Evolutionary conservation across 2,113 vertebrate species (phyloP).

Genomic region (Conger conger): DNA sequence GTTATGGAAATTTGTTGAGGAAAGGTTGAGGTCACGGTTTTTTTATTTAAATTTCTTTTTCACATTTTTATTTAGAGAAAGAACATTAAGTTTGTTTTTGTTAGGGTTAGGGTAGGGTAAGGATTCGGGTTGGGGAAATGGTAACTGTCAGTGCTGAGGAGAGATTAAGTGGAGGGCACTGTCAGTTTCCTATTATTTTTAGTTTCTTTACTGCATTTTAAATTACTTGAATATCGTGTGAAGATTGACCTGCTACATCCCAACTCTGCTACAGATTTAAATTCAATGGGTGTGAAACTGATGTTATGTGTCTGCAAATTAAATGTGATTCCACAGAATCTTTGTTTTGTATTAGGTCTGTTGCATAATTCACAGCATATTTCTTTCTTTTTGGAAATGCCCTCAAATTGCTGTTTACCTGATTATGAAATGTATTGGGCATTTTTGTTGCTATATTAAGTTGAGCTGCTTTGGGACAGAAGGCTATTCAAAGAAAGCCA

Average conservation of each 20-base stretch:
- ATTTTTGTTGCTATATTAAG: conserved; percentile 15
- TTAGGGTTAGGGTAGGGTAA: too few species aligned
- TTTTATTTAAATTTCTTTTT: too few species aligned
- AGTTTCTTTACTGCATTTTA: neutral
- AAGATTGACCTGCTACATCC: neutral
- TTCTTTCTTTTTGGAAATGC: neutral
- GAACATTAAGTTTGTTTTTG: too few species aligned
- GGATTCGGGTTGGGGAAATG: too few species aligned
- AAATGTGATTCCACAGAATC: neutral
- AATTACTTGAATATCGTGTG: neutral
- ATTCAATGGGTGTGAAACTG: neutral
- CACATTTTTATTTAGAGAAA: too few species aligned
- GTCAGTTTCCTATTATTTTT: neutral
- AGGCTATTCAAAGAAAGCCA: neutral
- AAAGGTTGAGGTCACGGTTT: too few species aligned
- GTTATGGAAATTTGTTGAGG: too few species aligned
- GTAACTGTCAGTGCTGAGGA: too few species aligned
- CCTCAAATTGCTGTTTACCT: neutral
- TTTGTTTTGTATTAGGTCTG: neutral
- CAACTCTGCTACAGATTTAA: neutral
- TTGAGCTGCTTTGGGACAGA: neutral
- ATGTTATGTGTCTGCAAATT: neutral
- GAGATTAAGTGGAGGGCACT: too few species aligned
- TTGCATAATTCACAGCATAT: neutral
- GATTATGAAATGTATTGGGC: conserved; percentile 5